These are phyloP conservation scores for Equus quagga DNA, from an alignment of 2,113 vertebrate species.

Conservation along the genomic window DNA sequence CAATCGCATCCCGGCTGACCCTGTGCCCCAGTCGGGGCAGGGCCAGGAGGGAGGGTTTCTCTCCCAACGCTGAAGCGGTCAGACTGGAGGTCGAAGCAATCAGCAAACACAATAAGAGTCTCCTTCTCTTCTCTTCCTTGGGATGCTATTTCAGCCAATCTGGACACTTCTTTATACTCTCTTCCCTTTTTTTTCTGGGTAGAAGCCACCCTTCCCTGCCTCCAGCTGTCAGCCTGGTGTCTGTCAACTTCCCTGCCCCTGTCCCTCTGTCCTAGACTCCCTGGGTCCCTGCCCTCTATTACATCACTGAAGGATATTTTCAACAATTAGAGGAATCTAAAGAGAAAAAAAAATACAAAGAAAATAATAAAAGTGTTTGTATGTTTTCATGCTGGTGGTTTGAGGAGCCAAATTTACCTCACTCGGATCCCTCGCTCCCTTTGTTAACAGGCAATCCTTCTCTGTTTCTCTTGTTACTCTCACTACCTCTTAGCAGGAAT, in stretches of 20 bases:
- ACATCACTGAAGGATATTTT: slow-evolving; percentile 79
- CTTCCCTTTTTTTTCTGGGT: slow-evolving; percentile 90
- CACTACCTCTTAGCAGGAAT: slow-evolving; percentile 92
- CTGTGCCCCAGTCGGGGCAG: slow-evolving; percentile 80
- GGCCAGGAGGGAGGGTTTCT: slow-evolving; percentile 86
- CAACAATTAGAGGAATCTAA: slow-evolving; percentile 83
- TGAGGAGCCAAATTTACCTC: slow-evolving; percentile 87
- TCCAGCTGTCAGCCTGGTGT: slow-evolving; percentile 72
- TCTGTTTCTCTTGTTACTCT: slow-evolving; percentile 79
- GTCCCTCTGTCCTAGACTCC: slow-evolving; percentile 52
- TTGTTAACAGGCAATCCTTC: slow-evolving; percentile 70
- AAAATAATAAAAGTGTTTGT: slow-evolving; percentile 87
- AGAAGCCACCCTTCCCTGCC: slow-evolving; percentile 85
- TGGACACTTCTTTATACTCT: slow-evolving; percentile 92
- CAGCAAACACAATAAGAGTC: slow-evolving; percentile 89
- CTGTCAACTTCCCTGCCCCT: slow-evolving; percentile 39
- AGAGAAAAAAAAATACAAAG: slow-evolving; percentile 83
- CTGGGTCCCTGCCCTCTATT: slow-evolving; percentile 52
- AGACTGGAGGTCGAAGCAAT: slow-evolving; percentile 89
- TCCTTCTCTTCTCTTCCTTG: slow-evolving; percentile 89
- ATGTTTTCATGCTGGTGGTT: slow-evolving; percentile 88
- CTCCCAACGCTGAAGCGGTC: slow-evolving; percentile 88
- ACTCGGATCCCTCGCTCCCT: slow-evolving; percentile 81
- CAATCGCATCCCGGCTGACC: slow-evolving; percentile 89
- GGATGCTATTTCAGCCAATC: slow-evolving; percentile 90